Base-by-base conservation (phyloP, 2,888 invertebrate species). In the Apantesis nais region DNA sequence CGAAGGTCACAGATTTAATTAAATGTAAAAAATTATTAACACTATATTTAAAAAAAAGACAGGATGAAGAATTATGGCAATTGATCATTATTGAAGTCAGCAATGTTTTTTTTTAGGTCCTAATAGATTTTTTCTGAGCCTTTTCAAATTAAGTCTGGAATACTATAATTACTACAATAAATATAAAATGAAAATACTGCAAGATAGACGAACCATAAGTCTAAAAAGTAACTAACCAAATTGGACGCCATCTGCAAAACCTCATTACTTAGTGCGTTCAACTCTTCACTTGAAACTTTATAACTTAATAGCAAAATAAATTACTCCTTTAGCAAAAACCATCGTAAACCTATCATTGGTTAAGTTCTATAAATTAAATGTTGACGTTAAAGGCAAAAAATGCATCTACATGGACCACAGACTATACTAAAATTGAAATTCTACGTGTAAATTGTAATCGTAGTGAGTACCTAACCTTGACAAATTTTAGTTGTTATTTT, bases 301-400 rank as follows among this genome's bases (percentile, higher is more conserved):
- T 41, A 29, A 55, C 22, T 63, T 39, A 58, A 66, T 69, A 44
- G 58, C n/a, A 39, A 41, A 73, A 70, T 66, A 71, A 66, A 73
- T 71, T 58, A 61, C 39, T 63, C 60, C 52, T 52, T 66, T 34
- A 63, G 25, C 29, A 39, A 67, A 72, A 71, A 70, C 62, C 70
- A 74, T 55, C 4, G 67, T 14, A 76, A 37, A 68, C 60, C 68
- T 41, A n/a, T 65, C 61, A 62, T 74, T 66, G 14, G 25, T 69
- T 66, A 52, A 62, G 19, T 68, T 73, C 55, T 67, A 22, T 29
- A 25, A 22, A 44, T 68, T 60, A 62, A 69, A 52, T 60, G 31
- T 7, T 63, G 63, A 31, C 44, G 12, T 29, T 65, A 69, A 37
- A 66, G 62, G 64, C 60, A n/a, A 63, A 44, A 48, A 25, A n/a